Conservation (phyloP, 2,113 vertebrate genomes). For the Saccopteryx bilineata region DNA sequence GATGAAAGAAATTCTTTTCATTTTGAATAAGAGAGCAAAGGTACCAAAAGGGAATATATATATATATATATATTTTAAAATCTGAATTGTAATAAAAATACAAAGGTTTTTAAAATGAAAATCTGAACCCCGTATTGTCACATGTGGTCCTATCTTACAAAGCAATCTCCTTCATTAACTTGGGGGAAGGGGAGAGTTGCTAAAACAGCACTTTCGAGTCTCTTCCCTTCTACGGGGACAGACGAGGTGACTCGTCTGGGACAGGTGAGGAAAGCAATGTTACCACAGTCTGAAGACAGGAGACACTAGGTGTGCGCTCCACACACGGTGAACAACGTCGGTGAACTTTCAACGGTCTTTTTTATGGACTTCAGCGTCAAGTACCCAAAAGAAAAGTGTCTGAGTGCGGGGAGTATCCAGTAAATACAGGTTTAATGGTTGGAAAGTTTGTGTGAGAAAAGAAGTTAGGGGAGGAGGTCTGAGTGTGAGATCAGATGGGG, state of each 20-base stretch:
- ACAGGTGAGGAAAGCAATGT: background rate
- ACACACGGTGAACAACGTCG: background rate
- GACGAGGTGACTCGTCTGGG: background rate
- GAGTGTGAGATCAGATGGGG: background rate
- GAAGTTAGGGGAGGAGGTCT: background rate
- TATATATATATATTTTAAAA: background rate
- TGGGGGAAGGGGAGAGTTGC: background rate
- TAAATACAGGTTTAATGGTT: background rate
- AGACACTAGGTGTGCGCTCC: background rate
- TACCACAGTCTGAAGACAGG: background rate
- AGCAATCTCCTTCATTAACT: slow-evolving; percentile 27
- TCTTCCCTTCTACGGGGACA: background rate
- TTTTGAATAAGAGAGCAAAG: slow-evolving; percentile 67
- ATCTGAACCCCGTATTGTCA: slow-evolving; percentile 9
- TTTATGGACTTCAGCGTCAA: background rate
- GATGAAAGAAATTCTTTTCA: slow-evolving; percentile 60
- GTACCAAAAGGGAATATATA: slow-evolving; percentile 34
- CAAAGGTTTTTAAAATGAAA: slow-evolving; percentile 56
- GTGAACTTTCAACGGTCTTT: background rate
- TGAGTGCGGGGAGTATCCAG: background rate
- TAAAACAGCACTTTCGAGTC: background rate
- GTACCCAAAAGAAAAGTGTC: background rate
- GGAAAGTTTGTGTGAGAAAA: background rate
- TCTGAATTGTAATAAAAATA: slow-evolving; percentile 58
- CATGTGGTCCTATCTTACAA: slow-evolving; percentile 45